Evolutionary conservation across 2,797 vertebrate genomes (phyloP).

Genomic region (Sebastes reedi): DNA sequence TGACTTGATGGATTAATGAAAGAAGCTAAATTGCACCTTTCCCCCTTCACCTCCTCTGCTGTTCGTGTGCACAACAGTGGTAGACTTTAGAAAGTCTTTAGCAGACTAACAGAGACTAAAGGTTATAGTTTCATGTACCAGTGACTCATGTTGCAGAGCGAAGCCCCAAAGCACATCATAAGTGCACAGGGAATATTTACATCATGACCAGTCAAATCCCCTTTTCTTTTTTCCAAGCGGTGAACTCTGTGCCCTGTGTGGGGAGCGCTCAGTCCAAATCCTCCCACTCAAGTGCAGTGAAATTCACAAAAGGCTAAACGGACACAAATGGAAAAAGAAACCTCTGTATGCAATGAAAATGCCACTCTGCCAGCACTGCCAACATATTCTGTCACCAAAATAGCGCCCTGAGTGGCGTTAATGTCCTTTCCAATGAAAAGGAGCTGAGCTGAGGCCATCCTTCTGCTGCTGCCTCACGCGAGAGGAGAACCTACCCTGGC

Average conservation of each 20-base stretch:
- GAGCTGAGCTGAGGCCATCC: neutral
- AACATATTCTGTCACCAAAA: neutral
- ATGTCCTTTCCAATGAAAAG: neutral
- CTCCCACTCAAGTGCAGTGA: neutral
- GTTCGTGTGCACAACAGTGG: neutral
- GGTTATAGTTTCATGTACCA: neutral
- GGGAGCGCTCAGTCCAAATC: neutral
- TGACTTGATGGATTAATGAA: neutral
- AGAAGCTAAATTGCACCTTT: neutral
- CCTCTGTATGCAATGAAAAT: neutral
- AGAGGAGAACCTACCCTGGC: conserved; percentile 87
- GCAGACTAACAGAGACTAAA: neutral
- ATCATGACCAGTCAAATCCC: neutral
- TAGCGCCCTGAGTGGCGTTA: neutral
- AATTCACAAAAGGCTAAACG: neutral
- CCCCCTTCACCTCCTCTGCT: neutral
- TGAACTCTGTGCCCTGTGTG: neutral
- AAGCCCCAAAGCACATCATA: neutral
- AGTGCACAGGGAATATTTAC: neutral
- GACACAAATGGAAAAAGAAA: neutral
- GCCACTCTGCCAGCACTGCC: neutral
- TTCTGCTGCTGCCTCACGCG: neutral
- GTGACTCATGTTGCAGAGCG: neutral
- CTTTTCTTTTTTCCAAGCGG: no score
- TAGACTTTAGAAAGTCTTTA: neutral